A percentile compares a stretch with the other conserved stretches of the same genome.
Conservation (phyloP, 2,888 invertebrate genomes). For the Tuberolachnus salignus region DNA sequence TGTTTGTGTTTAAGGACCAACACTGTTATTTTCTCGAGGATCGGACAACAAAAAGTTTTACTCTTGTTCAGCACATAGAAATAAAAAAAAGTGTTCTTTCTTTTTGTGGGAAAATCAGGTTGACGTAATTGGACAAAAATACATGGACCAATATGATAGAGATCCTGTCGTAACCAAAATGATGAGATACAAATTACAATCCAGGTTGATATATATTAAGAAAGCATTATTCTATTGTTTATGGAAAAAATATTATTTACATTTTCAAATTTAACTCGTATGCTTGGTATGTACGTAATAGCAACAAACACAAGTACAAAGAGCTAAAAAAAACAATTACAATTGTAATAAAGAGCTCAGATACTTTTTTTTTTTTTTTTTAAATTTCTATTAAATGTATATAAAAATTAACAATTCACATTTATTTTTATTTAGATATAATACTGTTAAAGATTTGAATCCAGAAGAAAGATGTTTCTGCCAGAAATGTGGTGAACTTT, state of each 20-base stretch:
- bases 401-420: background rate
- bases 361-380: too few relatives aligned
- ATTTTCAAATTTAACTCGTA: too few relatives aligned
- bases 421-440: conserved; percentile 1
- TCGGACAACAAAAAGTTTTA: conserved; percentile 69
- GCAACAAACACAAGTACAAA: too few relatives aligned
- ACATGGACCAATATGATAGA: conserved; percentile 22
- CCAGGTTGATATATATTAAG: background rate
- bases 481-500: conserved; percentile 47
- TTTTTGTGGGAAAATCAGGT: conserved; percentile 69
- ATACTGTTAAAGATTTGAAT: conserved; percentile 26
- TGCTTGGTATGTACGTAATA: too few relatives aligned
- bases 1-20: conserved; percentile 67
- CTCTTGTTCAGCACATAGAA: conserved; percentile 84
- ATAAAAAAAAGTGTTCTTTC: conserved; percentile 77
- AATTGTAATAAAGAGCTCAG: too few relatives aligned
- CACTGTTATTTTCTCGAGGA: conserved; percentile 71
- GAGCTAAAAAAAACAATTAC: too few relatives aligned
- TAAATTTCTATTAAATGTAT: too few relatives aligned
- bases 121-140: conserved; percentile 62
- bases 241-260: too few relatives aligned
- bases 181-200: conserved; percentile 43
- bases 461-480: conserved; percentile 51
- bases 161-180: conserved; percentile 41
- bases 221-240: background rate